These are phyloP conservation scores for Knipowitschia caucasica DNA, from an alignment of 2,797 vertebrate genomes.

Conservation along the genomic window DNA sequence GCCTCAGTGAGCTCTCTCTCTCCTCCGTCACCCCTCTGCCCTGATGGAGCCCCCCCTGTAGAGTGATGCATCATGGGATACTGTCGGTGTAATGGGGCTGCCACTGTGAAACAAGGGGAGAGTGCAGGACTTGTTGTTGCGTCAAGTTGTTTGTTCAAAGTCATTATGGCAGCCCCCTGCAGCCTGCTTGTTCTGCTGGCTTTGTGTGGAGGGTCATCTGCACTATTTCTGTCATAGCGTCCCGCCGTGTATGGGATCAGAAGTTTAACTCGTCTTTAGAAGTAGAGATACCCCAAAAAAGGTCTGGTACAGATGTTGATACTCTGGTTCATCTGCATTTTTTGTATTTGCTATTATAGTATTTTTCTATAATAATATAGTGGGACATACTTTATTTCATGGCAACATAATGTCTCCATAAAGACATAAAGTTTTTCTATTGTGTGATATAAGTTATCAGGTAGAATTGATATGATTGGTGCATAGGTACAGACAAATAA, in stretches of 20 bases:
- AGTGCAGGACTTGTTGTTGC: slow-evolving; percentile 15
- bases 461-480: too few relatives aligned
- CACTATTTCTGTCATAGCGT: background rate
- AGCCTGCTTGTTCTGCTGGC: background rate
- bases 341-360: too few relatives aligned
- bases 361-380: too few relatives aligned
- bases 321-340: too few relatives aligned
- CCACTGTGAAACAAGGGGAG: slow-evolving; percentile 40
- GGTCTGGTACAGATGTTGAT: too few relatives aligned
- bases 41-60: slow-evolving; percentile 8
- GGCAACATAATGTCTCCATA: too few relatives aligned
- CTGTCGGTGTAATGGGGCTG: slow-evolving; percentile 36
- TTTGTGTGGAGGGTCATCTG: background rate
- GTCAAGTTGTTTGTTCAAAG: slow-evolving; percentile 3
- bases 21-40: slow-evolving; percentile 16
- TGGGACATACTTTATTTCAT: too few relatives aligned
- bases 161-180: slow-evolving; percentile 2
- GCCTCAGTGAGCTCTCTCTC: slow-evolving; percentile 28
- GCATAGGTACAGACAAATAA: too few relatives aligned
- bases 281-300: too few relatives aligned
- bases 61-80: slow-evolving; percentile 33
- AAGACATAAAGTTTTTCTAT: too few relatives aligned
- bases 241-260: background rate
- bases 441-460: too few relatives aligned
- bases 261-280: background rate